Evolutionary conservation across 2,797 vertebrate genomes (phyloP).

Genomic region (Peromyscus eremicus): DNA sequence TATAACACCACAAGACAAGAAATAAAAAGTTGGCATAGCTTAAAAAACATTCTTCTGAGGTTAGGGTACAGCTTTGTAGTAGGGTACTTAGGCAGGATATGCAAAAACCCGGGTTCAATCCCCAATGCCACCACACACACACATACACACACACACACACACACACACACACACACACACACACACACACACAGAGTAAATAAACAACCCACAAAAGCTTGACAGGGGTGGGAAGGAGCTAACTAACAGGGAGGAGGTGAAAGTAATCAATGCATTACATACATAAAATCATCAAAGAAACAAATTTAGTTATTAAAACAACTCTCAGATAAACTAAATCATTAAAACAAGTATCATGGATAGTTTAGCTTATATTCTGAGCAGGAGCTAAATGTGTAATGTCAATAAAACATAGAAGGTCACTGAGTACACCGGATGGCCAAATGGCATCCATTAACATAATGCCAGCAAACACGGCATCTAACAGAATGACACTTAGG

Average conservation of each 20-base stretch:
- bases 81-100: neutral
- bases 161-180: neutral
- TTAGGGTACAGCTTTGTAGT: neutral
- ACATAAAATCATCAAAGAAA: neutral
- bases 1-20: slow-evolving; percentile 27
- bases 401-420: slow-evolving; percentile 27
- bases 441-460: neutral
- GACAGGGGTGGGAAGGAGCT: neutral
- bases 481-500: neutral
- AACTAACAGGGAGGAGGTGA: neutral
- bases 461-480: neutral
- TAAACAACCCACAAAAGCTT: neutral
- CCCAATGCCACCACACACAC: neutral
- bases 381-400: slow-evolving; percentile 9
- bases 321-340: neutral
- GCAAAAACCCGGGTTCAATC: no score
- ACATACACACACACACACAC: neutral
- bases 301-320: neutral
- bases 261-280: neutral
- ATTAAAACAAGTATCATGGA: slow-evolving; percentile 13
- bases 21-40: neutral
- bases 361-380: slow-evolving; percentile 58
- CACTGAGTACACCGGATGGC: neutral
- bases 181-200: neutral
- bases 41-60: neutral